Base-by-base conservation (phyloP, 2,113 vertebrate species). In the Helogale parvula region DNA sequence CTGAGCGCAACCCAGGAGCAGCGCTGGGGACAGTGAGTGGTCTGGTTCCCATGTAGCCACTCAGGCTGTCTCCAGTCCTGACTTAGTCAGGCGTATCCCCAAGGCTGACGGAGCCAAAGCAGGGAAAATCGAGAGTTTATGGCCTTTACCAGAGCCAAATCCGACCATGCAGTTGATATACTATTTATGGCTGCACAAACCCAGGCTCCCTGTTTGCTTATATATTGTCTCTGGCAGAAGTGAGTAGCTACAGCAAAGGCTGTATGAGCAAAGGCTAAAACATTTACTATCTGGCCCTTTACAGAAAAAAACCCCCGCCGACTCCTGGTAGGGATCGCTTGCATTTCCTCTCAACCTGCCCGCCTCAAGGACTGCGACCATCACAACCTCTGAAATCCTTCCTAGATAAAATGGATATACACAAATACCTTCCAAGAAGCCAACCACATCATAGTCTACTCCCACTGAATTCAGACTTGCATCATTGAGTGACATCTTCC, bases 151-250 rank as follows among this genome's bases (percentile, higher is more conserved):
- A 38, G n/a, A 13, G 35, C 52, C 92, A 90, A 33, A 76, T 9
- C 27, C 6, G 1, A 33, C 41, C 29, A 14, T 0, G 5, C 45
- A 13, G 38, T 2, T 35, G 27, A 23, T 1, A 1, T 16, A 15
- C 11, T 25, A 17, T 29, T 69, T 50, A 2, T 12, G n/a, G n/a
- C 35, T 71, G 31, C 33, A 14, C 31, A 63, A 16, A 74, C 17
- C 31, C 68, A 25, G 35, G 5, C 6, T 33, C 31, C 74, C 50
- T 9, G 15, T 31, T 45, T 4, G 15, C 69, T 84, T 54, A 38
- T 11, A 47, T 15, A 47, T 16, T 29, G 68, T 38, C 91, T 29
- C 27, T 2, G 23, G 87, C 71, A 92, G 76, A 90, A 79, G 1
- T 45, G 60, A 72, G 66, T 17, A 27, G 23, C 47, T 71, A 27